phyloP scores from a whole-genome alignment of 92 coral and sea anemone species.

The Scolanthus callimorphus region DNA sequence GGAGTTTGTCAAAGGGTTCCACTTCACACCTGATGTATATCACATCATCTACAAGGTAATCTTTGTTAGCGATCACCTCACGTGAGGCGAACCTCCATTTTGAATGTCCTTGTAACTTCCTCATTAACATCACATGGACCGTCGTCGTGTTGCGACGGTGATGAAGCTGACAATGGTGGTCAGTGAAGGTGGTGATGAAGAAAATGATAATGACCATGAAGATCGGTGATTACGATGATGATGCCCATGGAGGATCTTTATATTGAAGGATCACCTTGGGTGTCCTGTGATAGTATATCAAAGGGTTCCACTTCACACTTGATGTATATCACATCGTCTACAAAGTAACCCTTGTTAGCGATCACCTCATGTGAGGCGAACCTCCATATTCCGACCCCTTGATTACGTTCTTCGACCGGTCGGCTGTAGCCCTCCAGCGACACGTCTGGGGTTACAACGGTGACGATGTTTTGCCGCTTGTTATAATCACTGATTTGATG shows the following conservation, averaged over 20 bases:
- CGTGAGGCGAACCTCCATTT: slow-evolving; percentile 33
- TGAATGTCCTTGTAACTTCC: no score
- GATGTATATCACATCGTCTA: slow-evolving; percentile 28
- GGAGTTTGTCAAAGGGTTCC: slow-evolving; percentile 23
- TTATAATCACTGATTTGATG: slow-evolving; percentile 8
- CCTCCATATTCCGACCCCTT: slow-evolving; percentile 23
- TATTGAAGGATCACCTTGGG: no score
- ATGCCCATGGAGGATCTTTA: no score
- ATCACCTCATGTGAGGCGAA: slow-evolving; percentile 33
- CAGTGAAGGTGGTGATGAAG: no score
- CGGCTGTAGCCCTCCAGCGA: slow-evolving; percentile 25
- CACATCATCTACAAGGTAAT: slow-evolving; percentile 25
- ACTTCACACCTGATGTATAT: slow-evolving; percentile 30
- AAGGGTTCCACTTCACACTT: slow-evolving; percentile 33
- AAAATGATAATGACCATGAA: no score
- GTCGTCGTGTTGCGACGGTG: no score
- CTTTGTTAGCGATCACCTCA: slow-evolving; percentile 11
- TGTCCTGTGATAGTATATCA: slow-evolving; percentile 19
- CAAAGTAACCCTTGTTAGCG: slow-evolving; percentile 12
- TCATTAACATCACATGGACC: no score
- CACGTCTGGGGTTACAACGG: slow-evolving; percentile 3
- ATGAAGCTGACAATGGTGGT: no score
- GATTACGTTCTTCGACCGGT: slow-evolving; percentile 8
- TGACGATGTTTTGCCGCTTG: background rate
- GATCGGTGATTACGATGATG: no score